Evolutionary conservation across 2,888 invertebrate species (phyloP).

Genomic region (Drosophila formosana): DNA sequence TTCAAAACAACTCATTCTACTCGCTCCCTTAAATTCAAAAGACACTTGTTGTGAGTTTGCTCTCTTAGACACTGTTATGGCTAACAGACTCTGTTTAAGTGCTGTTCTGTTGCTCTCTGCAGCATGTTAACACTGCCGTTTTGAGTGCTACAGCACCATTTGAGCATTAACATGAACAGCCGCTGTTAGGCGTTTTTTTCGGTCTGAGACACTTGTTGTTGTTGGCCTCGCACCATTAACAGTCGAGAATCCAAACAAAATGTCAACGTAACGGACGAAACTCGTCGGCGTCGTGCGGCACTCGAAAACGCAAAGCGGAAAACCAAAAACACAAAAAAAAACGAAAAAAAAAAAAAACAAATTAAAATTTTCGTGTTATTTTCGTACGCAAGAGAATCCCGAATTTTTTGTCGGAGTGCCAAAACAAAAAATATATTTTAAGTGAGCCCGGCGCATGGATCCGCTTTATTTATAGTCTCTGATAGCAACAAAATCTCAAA

Average conservation of each 20-base stretch:
- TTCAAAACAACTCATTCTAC: neutral
- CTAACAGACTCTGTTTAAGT: slow-evolving; percentile 1
- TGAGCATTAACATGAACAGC: slow-evolving; percentile 37
- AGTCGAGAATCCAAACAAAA: slow-evolving; percentile 72
- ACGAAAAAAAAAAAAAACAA: slow-evolving; percentile 4
- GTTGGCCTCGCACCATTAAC: slow-evolving; percentile 60
- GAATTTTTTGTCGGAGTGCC: slow-evolving; percentile 54
- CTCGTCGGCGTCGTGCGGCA: slow-evolving; percentile 55
- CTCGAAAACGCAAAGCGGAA: slow-evolving; percentile 15
- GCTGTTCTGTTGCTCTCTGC: neutral
- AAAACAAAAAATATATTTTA: slow-evolving; percentile 49
- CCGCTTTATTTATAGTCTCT: slow-evolving; percentile 52
- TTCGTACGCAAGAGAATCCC: slow-evolving; percentile 42
- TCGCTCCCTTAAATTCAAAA: slow-evolving; percentile 25
- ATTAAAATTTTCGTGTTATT: slow-evolving; percentile 42
- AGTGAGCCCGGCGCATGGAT: slow-evolving; percentile 45
- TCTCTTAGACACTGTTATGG: slow-evolving; percentile 3
- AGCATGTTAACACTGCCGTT: slow-evolving; percentile 14
- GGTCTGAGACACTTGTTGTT: slow-evolving; percentile 56
- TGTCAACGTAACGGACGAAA: slow-evolving; percentile 74
- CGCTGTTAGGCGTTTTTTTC: slow-evolving; percentile 23
- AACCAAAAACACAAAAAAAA: neutral
- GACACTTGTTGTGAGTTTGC: slow-evolving; percentile 52
- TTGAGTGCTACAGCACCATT: slow-evolving; percentile 18
- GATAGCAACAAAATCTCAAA: slow-evolving; percentile 23